Conservation (phyloP, 2,888 invertebrate genomes). For the Lypha dubia region DNA sequence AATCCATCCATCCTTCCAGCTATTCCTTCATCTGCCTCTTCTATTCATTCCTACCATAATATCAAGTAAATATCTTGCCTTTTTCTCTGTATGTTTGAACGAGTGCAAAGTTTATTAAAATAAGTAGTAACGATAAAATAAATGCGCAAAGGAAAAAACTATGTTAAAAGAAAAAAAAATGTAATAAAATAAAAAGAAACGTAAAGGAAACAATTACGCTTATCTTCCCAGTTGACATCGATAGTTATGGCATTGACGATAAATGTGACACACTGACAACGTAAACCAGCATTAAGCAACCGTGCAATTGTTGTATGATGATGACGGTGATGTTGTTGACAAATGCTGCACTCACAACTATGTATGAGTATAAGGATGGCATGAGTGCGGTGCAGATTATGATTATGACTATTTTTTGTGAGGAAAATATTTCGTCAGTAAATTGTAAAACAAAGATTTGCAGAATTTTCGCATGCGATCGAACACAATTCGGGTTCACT, state of each 20-base stretch:
- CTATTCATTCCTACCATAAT: constrained; percentile 31
- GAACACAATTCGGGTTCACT: not conserved
- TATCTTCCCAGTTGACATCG: constrained; percentile 72
- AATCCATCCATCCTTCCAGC: constrained; percentile 23
- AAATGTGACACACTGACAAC: constrained; percentile 69
- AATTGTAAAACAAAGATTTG: not conserved
- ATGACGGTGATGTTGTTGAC: constrained; percentile 16
- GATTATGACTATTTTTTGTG: not conserved
- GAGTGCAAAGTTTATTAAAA: constrained; percentile 46
- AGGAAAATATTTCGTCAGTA: not conserved
- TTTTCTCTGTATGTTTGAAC: not conserved
- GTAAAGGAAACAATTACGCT: constrained; percentile 72
- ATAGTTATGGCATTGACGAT: constrained; percentile 71
- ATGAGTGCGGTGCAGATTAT: not conserved
- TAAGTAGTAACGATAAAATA: constrained; percentile 31
- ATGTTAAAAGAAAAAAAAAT: not conserved
- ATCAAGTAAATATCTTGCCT: constrained; percentile 41
- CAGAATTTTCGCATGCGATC: not conserved
- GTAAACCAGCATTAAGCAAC: constrained; percentile 51
- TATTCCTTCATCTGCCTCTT: constrained; percentile 4
- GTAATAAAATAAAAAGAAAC: constrained; percentile 31
- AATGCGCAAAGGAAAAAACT: constrained; percentile 44
- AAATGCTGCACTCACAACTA: constrained; percentile 6
- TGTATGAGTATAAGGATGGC: not conserved
- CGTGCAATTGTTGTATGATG: constrained; percentile 53